These are phyloP conservation scores for Smittia sp. DNA, from an alignment of 2,888 invertebrate species.

Conservation along the genomic window DNA sequence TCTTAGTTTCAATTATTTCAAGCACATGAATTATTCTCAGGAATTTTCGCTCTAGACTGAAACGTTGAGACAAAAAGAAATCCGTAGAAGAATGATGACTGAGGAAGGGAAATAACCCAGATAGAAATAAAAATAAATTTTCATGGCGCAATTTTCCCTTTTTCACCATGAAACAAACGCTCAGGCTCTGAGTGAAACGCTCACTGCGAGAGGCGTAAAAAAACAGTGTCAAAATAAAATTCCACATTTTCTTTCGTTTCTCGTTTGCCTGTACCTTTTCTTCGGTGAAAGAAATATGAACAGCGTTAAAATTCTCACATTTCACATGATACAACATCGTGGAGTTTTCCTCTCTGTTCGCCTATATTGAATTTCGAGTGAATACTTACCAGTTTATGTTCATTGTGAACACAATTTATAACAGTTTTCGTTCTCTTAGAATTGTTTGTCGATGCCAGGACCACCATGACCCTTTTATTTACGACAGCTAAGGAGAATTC, in stretches of 20 bases:
- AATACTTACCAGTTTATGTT: constrained; percentile 13
- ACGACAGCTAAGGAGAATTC: too few relatives aligned
- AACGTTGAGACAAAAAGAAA: not conserved
- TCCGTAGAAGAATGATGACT: not conserved
- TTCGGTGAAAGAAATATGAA: not conserved
- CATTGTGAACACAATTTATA: constrained; percentile 27
- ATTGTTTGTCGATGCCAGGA: too few relatives aligned
- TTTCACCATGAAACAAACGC: not conserved
- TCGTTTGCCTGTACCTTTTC: not conserved
- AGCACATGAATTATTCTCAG: constrained; percentile 1
- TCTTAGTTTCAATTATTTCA: constrained; percentile 18
- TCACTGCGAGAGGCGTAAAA: not conserved
- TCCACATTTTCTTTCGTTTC: not conserved
- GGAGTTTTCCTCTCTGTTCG: not conserved
- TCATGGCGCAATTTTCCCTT: constrained; percentile 18
- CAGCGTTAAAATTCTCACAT: not conserved
- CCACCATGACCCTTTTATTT: too few relatives aligned
- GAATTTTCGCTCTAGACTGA: not conserved
- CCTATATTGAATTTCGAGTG: too few relatives aligned
- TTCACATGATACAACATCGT: not conserved
- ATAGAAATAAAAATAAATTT: constrained; percentile 40
- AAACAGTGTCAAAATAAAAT: constrained; percentile 5
- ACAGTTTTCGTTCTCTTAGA: not conserved
- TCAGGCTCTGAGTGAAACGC: not conserved
- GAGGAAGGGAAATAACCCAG: constrained; percentile 1